Conservation (phyloP, 2,113 vertebrate species). For the Porphyrio hochstetteri region DNA sequence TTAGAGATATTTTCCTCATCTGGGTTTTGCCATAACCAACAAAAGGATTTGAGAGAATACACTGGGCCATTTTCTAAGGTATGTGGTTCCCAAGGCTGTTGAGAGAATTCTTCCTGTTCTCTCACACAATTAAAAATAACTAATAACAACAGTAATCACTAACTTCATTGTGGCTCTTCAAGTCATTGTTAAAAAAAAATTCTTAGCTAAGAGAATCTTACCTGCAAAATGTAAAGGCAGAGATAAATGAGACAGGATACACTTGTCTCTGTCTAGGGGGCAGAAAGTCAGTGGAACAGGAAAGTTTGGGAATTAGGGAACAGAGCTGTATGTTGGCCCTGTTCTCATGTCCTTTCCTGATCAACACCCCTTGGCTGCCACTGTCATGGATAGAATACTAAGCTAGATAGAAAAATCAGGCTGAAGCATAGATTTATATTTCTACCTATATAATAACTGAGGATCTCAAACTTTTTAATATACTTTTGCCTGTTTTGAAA, state of each 20-base stretch:
- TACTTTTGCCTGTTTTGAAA: not conserved
- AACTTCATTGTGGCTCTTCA: not conserved
- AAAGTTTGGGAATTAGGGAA: not conserved
- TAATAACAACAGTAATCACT: not conserved
- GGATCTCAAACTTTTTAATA: not conserved
- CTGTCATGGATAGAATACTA: not conserved
- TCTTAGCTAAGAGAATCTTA: not conserved
- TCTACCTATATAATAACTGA: not conserved
- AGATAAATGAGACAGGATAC: rapidly evolving
- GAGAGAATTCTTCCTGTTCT: not conserved
- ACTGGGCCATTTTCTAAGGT: not conserved
- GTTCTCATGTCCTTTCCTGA: not conserved
- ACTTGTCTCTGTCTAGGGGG: not conserved
- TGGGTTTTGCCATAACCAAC: not conserved
- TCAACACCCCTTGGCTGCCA: no score
- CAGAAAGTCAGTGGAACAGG: not conserved
- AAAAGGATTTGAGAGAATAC: not conserved
- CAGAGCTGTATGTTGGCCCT: rapidly evolving
- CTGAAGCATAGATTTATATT: not conserved
- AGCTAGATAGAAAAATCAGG: not conserved
- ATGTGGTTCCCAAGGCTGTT: not conserved
- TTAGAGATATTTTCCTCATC: not conserved
- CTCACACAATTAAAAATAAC: not conserved
- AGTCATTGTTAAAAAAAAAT: not conserved
- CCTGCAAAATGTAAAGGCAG: not conserved